phyloP scores from a whole-genome alignment of 2,888 invertebrate genomes.

The Lasioglossum villosulum region DNA sequence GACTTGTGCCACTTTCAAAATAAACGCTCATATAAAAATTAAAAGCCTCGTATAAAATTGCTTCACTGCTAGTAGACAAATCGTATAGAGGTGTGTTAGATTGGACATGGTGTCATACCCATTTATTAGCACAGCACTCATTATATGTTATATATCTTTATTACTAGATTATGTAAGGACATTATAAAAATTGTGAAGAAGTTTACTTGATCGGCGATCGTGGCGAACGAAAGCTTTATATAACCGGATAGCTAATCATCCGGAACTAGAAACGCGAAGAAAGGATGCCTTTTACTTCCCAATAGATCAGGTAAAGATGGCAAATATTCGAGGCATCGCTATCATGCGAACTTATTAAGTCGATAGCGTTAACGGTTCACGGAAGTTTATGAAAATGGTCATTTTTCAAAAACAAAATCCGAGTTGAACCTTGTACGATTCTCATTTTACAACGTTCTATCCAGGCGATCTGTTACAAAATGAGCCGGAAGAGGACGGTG shows the following conservation, averaged over 20 bases:
- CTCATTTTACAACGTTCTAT: neutral
- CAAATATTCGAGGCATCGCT: neutral
- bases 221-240: slow-evolving; percentile 36
- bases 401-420: neutral
- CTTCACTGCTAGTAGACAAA: neutral
- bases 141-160: neutral
- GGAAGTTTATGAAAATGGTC: neutral
- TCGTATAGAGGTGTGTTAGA: neutral
- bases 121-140: neutral
- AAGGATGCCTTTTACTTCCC: slow-evolving; percentile 40
- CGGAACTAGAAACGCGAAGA: slow-evolving; percentile 1
- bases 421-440: neutral
- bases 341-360: neutral
- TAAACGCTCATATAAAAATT: too few species aligned
- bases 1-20: too few species aligned
- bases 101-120: neutral
- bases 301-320: neutral
- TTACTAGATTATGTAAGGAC: slow-evolving; percentile 1
- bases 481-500: neutral
- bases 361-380: neutral
- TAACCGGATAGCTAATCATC: slow-evolving; percentile 34
- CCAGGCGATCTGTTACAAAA: neutral
- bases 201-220: neutral
- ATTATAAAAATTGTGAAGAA: slow-evolving; percentile 11
- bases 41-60: too few species aligned